Evolutionary conservation across 2,797 vertebrate species (phyloP).

Genomic region (Hephaestus fuliginosus): DNA sequence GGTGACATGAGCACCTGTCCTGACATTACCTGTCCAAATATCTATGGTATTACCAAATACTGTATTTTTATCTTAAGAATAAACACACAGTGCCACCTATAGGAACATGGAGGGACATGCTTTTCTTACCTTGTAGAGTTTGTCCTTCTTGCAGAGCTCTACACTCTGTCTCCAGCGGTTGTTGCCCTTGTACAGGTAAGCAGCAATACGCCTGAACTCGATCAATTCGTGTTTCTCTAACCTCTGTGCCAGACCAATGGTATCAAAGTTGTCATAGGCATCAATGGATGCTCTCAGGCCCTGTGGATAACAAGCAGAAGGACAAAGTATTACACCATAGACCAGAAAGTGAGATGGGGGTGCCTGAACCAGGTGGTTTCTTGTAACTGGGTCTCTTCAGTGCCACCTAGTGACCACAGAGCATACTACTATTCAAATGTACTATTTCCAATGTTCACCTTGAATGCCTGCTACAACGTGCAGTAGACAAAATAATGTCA

Average conservation of each 20-base stretch:
- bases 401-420: slow-evolving; percentile 26
- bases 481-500: background rate
- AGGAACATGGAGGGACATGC: background rate
- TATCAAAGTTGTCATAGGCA: slow-evolving; percentile 94
- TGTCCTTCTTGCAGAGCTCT: slow-evolving; percentile 95
- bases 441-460: background rate
- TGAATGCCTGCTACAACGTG: background rate
- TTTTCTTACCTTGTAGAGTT: slow-evolving; percentile 88
- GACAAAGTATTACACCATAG: background rate
- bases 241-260: slow-evolving; percentile 90
- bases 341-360: background rate
- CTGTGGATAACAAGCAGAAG: slow-evolving; percentile 72
- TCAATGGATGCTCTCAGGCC: slow-evolving; percentile 93
- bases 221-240: slow-evolving; percentile 94
- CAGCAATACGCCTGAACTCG: slow-evolving; percentile 93
- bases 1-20: background rate
- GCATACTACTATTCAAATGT: background rate
- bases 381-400: background rate
- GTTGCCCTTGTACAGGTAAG: slow-evolving; percentile 93
- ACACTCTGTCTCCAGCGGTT: slow-evolving; percentile 95
- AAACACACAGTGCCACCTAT: slow-evolving; percentile 48
- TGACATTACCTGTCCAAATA: background rate
- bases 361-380: background rate
- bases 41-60: background rate
- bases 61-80: background rate